These are phyloP conservation scores for Nymphalis polychloros DNA, from an alignment of 2,888 invertebrate genomes.

Conservation along the genomic window DNA sequence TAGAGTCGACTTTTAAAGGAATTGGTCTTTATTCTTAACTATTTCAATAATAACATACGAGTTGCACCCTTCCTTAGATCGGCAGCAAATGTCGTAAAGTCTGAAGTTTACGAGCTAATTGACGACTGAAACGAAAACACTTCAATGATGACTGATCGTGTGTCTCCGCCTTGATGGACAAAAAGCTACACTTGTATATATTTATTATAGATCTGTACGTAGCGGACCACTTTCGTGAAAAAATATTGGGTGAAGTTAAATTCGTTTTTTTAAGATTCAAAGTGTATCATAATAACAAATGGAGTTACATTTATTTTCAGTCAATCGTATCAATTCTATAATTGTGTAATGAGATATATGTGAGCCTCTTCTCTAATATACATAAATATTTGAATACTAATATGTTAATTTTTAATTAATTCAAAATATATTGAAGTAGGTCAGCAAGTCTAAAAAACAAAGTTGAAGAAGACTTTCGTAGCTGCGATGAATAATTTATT, in stretches of 20 bases:
- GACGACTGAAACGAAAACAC: slow-evolving; percentile 52
- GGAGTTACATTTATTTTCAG: no score
- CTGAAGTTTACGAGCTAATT: slow-evolving; percentile 51
- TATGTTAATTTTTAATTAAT: no score
- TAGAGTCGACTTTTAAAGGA: background rate
- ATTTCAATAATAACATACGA: slow-evolving; percentile 26
- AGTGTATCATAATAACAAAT: no score
- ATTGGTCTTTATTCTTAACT: background rate
- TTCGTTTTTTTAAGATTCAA: background rate
- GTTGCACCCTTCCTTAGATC: slow-evolving; percentile 41
- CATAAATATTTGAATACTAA: no score
- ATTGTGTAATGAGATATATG: no score
- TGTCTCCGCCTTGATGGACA: slow-evolving; percentile 47
- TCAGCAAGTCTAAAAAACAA: no score
- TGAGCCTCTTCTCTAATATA: no score
- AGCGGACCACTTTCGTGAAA: slow-evolving; percentile 2
- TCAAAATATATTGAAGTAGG: no score
- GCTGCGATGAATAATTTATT: no score
- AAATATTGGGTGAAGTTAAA: background rate
- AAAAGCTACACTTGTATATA: background rate
- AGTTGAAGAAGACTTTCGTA: no score
- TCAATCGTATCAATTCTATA: no score
- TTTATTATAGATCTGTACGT: background rate
- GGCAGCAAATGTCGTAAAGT: slow-evolving; percentile 55
- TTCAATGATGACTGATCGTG: slow-evolving; percentile 50